phyloP scores from a whole-genome alignment of 92 coral and sea anemone genomes.

The Muricea muricata region DNA sequence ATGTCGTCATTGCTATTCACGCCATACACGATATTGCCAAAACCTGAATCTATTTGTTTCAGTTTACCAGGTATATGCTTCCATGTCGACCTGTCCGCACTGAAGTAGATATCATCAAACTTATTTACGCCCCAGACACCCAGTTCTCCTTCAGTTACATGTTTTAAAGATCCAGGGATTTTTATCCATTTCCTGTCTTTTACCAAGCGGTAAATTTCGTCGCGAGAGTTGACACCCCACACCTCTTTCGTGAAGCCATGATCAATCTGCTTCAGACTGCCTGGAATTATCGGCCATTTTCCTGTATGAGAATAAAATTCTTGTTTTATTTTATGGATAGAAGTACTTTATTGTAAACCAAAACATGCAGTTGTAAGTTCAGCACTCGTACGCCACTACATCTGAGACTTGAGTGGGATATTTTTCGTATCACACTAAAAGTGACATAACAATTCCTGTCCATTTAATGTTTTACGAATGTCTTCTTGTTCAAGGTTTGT shows the following conservation, averaged over 20 bases:
- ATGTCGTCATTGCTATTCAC: not conserved
- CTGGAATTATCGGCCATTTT: not conserved
- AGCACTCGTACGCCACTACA: too few species aligned
- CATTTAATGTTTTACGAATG: too few species aligned
- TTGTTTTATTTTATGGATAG: too few species aligned
- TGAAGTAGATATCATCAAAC: constrained; percentile 18
- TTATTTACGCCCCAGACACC: constrained; percentile 60
- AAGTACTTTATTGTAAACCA: too few species aligned
- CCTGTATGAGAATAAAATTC: too few species aligned
- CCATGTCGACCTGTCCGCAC: not conserved
- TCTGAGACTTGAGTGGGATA: too few species aligned
- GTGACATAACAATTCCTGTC: too few species aligned
- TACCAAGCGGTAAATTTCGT: constrained; percentile 25
- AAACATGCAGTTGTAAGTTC: too few species aligned
- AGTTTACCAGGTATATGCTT: not conserved
- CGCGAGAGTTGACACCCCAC: constrained; percentile 49
- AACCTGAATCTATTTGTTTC: constrained; percentile 8
- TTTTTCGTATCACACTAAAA: too few species aligned
- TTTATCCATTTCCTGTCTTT: not conserved
- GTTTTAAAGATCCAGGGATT: constrained; percentile 25
- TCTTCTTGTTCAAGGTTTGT: too few species aligned
- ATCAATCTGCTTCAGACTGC: constrained; percentile 38
- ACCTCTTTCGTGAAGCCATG: constrained; percentile 24
- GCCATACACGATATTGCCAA: not conserved
- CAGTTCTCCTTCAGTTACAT: constrained; percentile 47